A percentile compares a stretch with the other conserved stretches of the same genome.
These are phyloP conservation scores for Dipodomys stephensi DNA, from an alignment of 2,113 vertebrate species.

Conservation along the genomic window DNA sequence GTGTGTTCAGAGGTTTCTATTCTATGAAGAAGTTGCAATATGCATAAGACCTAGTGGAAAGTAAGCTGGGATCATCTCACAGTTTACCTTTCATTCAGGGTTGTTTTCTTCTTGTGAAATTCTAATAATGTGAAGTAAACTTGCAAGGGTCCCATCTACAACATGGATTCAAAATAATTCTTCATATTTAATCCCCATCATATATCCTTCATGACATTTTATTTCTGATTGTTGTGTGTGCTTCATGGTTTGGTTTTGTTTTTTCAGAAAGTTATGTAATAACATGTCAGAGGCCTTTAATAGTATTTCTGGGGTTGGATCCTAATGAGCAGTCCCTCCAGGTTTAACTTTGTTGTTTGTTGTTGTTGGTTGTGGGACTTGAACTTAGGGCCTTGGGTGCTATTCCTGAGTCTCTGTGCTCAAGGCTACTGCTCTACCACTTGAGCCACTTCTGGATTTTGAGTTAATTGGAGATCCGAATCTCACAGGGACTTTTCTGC, in stretches of 20 bases:
- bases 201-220: neutral
- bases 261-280: neutral
- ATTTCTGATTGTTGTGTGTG: neutral
- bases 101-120: constrained; percentile 8
- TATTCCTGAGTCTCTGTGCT: no score
- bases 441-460: no score
- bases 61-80: neutral
- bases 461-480: no score
- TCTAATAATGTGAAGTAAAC: neutral
- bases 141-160: neutral
- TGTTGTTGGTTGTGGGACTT: no score
- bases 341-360: no score
- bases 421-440: no score
- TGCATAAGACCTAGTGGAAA: neutral
- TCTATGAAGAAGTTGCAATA: neutral
- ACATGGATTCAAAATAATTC: neutral
- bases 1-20: neutral
- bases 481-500: no score
- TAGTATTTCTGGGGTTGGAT: neutral
- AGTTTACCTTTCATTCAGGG: neutral
- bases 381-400: no score
- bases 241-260: neutral
- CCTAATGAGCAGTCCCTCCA: neutral
- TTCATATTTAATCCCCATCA: neutral
- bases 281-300: constrained; percentile 1